phyloP scores from a whole-genome alignment of 2,113 vertebrate genomes.

The Zosterops japonicus region DNA sequence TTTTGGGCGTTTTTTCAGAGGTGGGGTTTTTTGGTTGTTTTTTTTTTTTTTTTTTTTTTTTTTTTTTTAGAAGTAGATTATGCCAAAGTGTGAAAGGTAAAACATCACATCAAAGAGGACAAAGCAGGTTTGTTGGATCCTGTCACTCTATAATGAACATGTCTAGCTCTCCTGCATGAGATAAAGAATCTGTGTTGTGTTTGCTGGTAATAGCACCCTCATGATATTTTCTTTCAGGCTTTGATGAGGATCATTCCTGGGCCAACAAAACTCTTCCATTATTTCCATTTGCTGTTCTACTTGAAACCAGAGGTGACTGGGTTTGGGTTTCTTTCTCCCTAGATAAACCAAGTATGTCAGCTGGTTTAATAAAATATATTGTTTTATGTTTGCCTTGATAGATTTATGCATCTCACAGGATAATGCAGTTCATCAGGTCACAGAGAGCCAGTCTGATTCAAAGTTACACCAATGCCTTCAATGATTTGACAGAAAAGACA shows the following conservation, averaged over 20 bases:
- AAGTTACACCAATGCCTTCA: background rate
- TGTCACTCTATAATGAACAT: background rate
- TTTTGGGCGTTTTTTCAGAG: too few relatives aligned
- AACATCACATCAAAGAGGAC: background rate
- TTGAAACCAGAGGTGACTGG: background rate
- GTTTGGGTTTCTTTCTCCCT: background rate
- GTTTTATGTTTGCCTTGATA: background rate
- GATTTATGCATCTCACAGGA: background rate
- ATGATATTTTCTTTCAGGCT: background rate
- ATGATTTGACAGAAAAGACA: background rate
- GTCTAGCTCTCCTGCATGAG: background rate
- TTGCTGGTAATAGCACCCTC: background rate
- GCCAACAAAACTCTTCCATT: background rate
- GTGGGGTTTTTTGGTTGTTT: background rate
- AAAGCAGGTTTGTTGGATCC: background rate
- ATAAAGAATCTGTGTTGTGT: background rate
- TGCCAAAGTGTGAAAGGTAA: background rate
- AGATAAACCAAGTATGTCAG: background rate
- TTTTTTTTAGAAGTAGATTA: background rate
- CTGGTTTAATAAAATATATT: background rate
- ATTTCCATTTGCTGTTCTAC: background rate
- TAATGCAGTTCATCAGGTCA: background rate
- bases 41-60: accelerated
- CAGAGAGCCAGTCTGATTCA: background rate
- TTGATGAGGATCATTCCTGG: background rate